phyloP scores from a whole-genome alignment of 2,888 invertebrate species.

The Dioctria linearis region DNA sequence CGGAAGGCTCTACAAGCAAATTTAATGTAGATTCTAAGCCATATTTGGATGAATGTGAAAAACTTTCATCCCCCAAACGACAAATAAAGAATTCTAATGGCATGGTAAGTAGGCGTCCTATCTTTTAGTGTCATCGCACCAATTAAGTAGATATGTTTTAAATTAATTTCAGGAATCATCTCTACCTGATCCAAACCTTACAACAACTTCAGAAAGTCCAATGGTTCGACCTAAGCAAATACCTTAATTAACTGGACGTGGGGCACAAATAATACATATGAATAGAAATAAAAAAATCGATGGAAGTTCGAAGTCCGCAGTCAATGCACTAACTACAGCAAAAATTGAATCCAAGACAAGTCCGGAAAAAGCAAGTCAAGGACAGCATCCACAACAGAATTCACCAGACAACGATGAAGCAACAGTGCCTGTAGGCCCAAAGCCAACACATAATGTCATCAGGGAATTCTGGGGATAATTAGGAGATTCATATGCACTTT shows the following conservation, averaged over 20 bases:
- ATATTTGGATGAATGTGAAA: not conserved
- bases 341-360: conserved; percentile 50
- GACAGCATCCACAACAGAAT: conserved; percentile 3
- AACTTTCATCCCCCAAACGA: not conserved
- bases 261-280: conserved; percentile 71
- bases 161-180: conserved; percentile 61
- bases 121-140: too few species aligned
- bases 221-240: conserved; percentile 67
- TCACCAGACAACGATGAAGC: conserved; percentile 62
- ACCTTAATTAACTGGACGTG: conserved; percentile 67
- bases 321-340: conserved; percentile 7
- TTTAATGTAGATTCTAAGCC: not conserved
- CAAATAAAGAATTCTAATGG: not conserved
- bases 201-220: conserved; percentile 67
- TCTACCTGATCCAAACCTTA: conserved; percentile 69
- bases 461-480: too few species aligned
- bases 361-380: conserved; percentile 17
- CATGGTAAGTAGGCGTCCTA: conserved; percentile 22
- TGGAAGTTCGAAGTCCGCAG: not conserved
- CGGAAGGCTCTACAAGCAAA: not conserved
- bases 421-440: conserved; percentile 61
- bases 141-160: too few species aligned
- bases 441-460: too few species aligned
- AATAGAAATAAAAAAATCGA: conserved; percentile 65
- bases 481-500: too few species aligned